Conservation (phyloP, 1,140 invertebrate species). For the Araneus ventricosus region DNA sequence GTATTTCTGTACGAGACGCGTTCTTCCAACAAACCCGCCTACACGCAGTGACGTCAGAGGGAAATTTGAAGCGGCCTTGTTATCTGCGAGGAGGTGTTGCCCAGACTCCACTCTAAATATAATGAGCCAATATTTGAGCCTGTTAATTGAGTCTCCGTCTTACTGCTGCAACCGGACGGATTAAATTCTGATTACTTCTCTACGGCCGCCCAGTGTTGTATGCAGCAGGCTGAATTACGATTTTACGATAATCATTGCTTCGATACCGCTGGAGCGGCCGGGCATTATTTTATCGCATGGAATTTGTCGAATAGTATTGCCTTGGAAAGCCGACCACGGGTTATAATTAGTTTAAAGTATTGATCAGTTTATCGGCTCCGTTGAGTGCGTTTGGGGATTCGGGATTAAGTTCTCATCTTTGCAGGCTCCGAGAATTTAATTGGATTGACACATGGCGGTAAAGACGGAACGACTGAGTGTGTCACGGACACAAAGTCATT, state of each 20-base stretch:
- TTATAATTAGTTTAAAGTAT: slow-evolving; percentile 38
- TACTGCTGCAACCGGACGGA: not conserved
- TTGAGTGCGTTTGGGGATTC: not conserved
- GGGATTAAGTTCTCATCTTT: slow-evolving; percentile 18
- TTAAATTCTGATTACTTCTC: slow-evolving; percentile 31
- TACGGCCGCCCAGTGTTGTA: not conserved
- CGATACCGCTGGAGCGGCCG: not conserved
- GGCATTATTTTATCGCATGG: slow-evolving; percentile 10
- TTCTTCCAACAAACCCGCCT: no score
- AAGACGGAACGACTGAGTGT: not conserved
- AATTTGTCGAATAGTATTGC: not conserved
- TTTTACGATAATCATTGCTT: not conserved
- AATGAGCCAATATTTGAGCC: slow-evolving; percentile 38
- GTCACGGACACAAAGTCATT: slow-evolving; percentile 7
- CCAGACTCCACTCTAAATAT: slow-evolving; percentile 15
- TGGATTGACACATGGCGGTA: slow-evolving; percentile 28
- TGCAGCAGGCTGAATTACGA: not conserved
- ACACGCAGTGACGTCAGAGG: not conserved
- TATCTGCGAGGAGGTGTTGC: not conserved
- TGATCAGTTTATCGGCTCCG: not conserved
- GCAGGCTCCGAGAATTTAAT: not conserved
- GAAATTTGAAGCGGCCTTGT: not conserved
- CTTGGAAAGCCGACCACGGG: not conserved
- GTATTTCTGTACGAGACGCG: no score
- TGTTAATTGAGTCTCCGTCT: slow-evolving; percentile 15